Conservation (phyloP, 1,140 invertebrate species). For the Microvelia longipes region DNA sequence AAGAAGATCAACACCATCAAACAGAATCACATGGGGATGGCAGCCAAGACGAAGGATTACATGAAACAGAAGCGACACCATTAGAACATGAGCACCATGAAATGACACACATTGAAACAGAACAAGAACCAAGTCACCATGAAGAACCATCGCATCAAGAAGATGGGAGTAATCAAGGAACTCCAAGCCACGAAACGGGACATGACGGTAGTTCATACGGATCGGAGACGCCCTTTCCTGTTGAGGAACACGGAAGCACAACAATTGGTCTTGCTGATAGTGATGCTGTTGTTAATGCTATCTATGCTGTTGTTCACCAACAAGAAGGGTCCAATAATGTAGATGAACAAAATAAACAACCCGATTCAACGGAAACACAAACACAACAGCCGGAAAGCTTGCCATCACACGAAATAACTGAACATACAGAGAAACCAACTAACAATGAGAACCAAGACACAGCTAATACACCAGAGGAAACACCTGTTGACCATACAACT, state of each 20-base stretch:
- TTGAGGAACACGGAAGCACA: background rate
- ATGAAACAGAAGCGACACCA: constrained; percentile 1
- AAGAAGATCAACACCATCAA: constrained; percentile 5
- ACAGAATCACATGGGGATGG: constrained; percentile 8
- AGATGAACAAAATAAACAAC: background rate
- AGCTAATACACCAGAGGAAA: too few relatives aligned
- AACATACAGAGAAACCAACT: too few relatives aligned
- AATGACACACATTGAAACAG: background rate
- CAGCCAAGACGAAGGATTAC: constrained; percentile 3
- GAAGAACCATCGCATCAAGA: background rate
- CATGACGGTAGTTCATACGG: background rate
- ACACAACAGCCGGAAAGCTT: too few relatives aligned
- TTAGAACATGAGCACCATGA: constrained; percentile 2
- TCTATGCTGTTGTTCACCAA: background rate
- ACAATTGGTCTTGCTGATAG: background rate
- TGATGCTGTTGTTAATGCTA: background rate
- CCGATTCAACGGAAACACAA: background rate
- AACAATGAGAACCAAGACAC: too few relatives aligned
- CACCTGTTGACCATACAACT: constrained; percentile 3
- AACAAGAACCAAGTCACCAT: background rate
- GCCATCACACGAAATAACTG: too few relatives aligned
- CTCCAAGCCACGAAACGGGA: background rate
- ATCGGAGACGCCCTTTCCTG: background rate
- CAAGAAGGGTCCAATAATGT: background rate
- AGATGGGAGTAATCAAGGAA: background rate